A percentile compares a stretch with the other conserved stretches of the same genome.
phyloP scores from a whole-genome alignment of 2,113 vertebrate genomes.

The Thomomys bottae region DNA sequence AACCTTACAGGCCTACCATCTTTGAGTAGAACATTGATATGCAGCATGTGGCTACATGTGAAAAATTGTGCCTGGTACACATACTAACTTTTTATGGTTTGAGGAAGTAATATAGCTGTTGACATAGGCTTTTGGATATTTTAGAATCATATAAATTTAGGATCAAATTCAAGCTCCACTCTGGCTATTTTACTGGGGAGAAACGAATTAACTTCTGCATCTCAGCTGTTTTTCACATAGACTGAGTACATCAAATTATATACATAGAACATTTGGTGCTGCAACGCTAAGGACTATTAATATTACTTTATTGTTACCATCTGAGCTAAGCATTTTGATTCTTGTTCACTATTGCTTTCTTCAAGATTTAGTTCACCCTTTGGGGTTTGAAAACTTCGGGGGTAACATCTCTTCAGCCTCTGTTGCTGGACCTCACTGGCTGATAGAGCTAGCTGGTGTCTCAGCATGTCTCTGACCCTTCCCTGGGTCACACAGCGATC shows the following conservation, averaged over 20 bases:
- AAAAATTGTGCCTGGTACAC: background rate
- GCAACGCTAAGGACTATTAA: background rate
- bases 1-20: background rate
- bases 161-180: background rate
- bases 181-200: background rate
- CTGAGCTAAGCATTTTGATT: background rate
- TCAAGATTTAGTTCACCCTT: constrained; percentile 4
- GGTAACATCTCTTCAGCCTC: background rate
- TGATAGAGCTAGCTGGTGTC: background rate
- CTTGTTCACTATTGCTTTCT: background rate
- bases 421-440: background rate
- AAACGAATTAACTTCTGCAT: background rate
- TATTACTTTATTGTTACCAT: background rate
- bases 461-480: background rate
- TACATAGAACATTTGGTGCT: background rate
- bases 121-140: constrained; percentile 17
- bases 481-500: too few species aligned
- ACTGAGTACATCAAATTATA: background rate
- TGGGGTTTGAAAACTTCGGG: background rate
- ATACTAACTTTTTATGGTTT: constrained; percentile 1
- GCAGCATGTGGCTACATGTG: background rate
- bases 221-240: background rate
- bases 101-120: background rate
- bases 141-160: background rate
- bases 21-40: background rate